A percentile compares a stretch with the other conserved stretches of the same genome.
These are phyloP conservation scores for Ormyrus pomaceus DNA, from an alignment of 2,888 invertebrate species.

Conservation along the genomic window DNA sequence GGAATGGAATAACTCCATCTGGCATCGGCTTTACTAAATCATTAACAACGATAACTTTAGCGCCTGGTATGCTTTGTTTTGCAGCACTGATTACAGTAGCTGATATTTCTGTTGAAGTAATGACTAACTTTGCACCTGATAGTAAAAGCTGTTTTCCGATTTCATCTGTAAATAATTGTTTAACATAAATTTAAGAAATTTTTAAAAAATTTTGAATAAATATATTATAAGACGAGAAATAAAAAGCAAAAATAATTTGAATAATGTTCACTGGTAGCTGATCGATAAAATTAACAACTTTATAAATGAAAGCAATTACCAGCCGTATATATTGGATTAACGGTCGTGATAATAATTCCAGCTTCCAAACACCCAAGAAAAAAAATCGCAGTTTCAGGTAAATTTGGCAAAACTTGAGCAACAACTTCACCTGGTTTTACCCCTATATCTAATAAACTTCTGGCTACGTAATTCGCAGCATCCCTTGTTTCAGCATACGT, in stretches of 20 bases:
- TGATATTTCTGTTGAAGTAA: slow-evolving; percentile 80
- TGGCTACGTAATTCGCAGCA: slow-evolving; percentile 82
- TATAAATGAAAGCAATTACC: slow-evolving; percentile 65
- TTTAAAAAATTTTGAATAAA: no score
- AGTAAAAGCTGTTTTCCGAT: slow-evolving; percentile 80
- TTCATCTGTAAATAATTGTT: slow-evolving; percentile 78
- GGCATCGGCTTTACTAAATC: slow-evolving; percentile 75
- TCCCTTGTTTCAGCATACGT: slow-evolving; percentile 83
- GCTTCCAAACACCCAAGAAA: slow-evolving; percentile 83
- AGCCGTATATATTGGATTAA: slow-evolving; percentile 85
- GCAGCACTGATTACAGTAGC: slow-evolving; percentile 76
- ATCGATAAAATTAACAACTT: slow-evolving; percentile 5
- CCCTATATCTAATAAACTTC: slow-evolving; percentile 82
- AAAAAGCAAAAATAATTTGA: not conserved
- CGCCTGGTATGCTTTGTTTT: slow-evolving; percentile 45
- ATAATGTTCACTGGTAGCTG: not conserved
- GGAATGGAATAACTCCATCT: slow-evolving; percentile 79
- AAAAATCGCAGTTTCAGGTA: slow-evolving; percentile 85
- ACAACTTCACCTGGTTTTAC: slow-evolving; percentile 82
- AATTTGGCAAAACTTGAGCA: slow-evolving; percentile 85
- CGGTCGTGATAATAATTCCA: slow-evolving; percentile 82
- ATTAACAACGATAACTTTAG: slow-evolving; percentile 71
- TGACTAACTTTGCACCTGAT: slow-evolving; percentile 81
- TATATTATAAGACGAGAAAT: no score
- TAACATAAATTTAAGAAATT: no score